Percentiles rank a stretch among this genome's conserved stretches.
phyloP scores from a whole-genome alignment of 2,888 invertebrate genomes.

The Zhengitettix transpicula region DNA sequence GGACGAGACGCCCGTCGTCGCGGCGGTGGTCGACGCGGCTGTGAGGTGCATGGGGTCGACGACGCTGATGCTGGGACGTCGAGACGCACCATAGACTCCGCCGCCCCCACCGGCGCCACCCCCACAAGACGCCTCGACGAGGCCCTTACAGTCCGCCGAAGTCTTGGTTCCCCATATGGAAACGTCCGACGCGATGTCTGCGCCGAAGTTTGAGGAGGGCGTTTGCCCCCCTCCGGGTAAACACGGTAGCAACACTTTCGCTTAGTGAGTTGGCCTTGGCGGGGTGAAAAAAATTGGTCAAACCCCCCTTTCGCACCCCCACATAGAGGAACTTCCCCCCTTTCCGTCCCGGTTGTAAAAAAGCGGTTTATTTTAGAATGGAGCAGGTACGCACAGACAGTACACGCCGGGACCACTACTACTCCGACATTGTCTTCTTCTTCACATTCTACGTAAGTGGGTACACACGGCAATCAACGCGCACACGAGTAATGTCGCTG shows the following conservation, averaged over 20 bases:
- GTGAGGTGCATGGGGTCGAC: slow-evolving; percentile 27
- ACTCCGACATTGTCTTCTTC: too few species aligned
- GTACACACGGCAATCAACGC: too few species aligned
- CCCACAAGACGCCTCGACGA: slow-evolving; percentile 2
- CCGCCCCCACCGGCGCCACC: slow-evolving; percentile 2
- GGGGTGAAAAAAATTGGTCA: too few species aligned
- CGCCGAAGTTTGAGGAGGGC: background rate
- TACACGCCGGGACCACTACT: too few species aligned
- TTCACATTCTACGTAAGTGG: too few species aligned
- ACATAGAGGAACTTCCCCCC: too few species aligned
- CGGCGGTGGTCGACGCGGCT: slow-evolving; percentile 30
- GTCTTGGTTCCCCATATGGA: slow-evolving; percentile 13
- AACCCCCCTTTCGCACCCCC: too few species aligned
- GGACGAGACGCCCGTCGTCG: slow-evolving; percentile 13
- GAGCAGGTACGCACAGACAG: too few species aligned
- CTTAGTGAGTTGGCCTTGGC: too few species aligned
- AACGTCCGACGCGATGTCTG: slow-evolving; percentile 14
- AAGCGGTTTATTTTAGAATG: too few species aligned
- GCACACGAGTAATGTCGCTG: too few species aligned
- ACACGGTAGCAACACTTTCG: background rate
- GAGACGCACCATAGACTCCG: slow-evolving; percentile 1
- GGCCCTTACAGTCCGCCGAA: slow-evolving; percentile 3
- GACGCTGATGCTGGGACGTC: slow-evolving; percentile 5
- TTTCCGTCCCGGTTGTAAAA: too few species aligned
- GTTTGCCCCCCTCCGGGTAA: background rate